Base-by-base conservation (phyloP, 2,797 vertebrate genomes). In the Acropternis orthonyx region DNA sequence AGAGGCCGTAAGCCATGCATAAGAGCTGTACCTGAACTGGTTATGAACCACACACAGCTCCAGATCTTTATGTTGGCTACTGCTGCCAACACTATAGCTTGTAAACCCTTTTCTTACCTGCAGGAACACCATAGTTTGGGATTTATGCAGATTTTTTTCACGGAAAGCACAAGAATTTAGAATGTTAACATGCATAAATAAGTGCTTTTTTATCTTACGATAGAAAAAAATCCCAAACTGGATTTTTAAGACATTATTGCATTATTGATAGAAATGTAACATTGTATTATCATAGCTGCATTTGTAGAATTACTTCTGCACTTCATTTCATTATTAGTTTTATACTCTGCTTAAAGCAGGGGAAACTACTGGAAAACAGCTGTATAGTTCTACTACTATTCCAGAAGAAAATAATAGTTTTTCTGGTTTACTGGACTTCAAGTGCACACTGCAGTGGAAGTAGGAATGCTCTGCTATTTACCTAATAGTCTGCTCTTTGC, bases 381-480 rank as follows among this genome's bases (percentile, higher is more conserved):
- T 55, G 13, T 0, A 6, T 44, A 54, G 26, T 77, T 80, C 6
- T 37, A 23, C 12, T 79, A 2, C 4, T 72, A 10, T 75, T 86
- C 4, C 27, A 69, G n/a, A 58, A 76, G 36, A 78, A 92, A 65
- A 21, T 15, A 68, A 16, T 36, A 68, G 10, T 72, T 88, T 54
- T 78, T 10, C 32, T 73, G 43, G 2, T 78, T 78, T 59, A 14
- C 6, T 48, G 12, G 4, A 12, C 78, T 93, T 10, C 36, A 65
- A 61, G 28, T 2, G 3, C 2, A 2, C 0, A 0, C 41, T 52
- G 26, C 26, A 46, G 3, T 52, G 54, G 16, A 92, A 81, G 26
- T 41, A 74, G 15, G 24, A 61, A 19, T n/a, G 10, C 34, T 71
- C 18, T 2, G 0, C 55, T 36, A 7, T n/a, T 48, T 85, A 62